Evolutionary conservation across 2,888 invertebrate species (phyloP), one percentile per base, ranked within the genome.

Genomic region (Zele albiditarsus): DNA sequence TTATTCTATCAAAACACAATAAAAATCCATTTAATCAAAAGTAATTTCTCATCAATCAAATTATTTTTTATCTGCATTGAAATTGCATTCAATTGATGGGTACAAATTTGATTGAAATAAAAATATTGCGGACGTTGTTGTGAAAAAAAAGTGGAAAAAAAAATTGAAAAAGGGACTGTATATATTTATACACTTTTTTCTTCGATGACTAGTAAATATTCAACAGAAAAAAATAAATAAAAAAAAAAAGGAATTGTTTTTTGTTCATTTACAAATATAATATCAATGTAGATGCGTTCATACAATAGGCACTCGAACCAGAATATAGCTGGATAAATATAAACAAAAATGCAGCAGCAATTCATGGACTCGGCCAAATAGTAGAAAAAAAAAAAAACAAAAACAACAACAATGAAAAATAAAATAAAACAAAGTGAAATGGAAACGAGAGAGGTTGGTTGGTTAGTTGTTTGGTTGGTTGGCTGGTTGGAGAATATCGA

Each of bases 401-500:
- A 60, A 42, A 60, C n/a, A 25, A 57, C 53, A 72, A 53, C 33
- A 28, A 67, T 68, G 58, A 38, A 71, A 33, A 58, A 23, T 33
- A 14, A 25, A 25, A 66, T 25, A 5, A 16, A 53, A 53, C 27
- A 28, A n/a, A 25, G 20, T 31, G 38, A 25, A 42, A 42, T 60
- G 53, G 28, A 23, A 73, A 62, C 23, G 68, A 62, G 57, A 73
- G 62, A 68, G 67, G 68, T 68, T 46, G 46, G 23, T 27, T 62
- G 68, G 68, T 68, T 73, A 63, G 49, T 20, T 46, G 46, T 23
- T 27, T 49, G 68, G 68, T 68, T 73, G 69, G 49, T n/a, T 27
- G 58, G 58, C 42, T 62, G 70, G 72, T 77, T 73, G 62, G 80
- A 82, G 83, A 85, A 84, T 82, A 83, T 84, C 84, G 84, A 85